Evolutionary conservation across 1,140 invertebrate genomes (phyloP).

Genomic region (Sarcophaga bullata): DNA sequence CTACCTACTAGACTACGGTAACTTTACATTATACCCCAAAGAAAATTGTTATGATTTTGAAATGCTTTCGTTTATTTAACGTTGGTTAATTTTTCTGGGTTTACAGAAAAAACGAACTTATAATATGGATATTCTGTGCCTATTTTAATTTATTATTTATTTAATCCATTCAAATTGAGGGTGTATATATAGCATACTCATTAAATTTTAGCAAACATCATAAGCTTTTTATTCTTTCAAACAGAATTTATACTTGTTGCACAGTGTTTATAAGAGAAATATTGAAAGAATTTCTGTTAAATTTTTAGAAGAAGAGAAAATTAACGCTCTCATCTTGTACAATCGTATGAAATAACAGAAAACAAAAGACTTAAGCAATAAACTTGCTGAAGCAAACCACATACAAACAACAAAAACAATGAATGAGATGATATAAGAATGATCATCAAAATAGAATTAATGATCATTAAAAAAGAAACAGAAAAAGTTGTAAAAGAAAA

Average conservation of each 20-base stretch:
- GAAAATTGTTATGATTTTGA: too few relatives aligned
- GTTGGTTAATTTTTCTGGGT: too few relatives aligned
- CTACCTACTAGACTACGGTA: too few relatives aligned
- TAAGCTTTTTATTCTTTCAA: background rate
- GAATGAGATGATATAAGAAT: background rate
- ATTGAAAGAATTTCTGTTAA: background rate
- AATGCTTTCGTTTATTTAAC: too few relatives aligned
- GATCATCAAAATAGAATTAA: background rate
- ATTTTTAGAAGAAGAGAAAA: background rate
- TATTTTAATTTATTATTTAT: too few relatives aligned
- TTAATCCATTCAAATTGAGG: too few relatives aligned
- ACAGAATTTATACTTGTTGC: background rate
- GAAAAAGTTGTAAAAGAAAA: background rate
- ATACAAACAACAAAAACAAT: background rate
- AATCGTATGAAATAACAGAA: background rate
- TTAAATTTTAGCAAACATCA: background rate
- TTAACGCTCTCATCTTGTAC: background rate
- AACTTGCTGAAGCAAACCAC: slow-evolving; percentile 28
- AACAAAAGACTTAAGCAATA: slow-evolving; percentile 44
- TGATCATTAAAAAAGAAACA: slow-evolving; percentile 17
- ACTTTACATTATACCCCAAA: too few relatives aligned
- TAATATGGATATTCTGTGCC: too few relatives aligned
- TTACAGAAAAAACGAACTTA: too few relatives aligned
- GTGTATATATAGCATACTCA: background rate
- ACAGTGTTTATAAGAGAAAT: background rate